phyloP scores from a whole-genome alignment of 1,140 invertebrate species.

The Aphis gossypii region DNA sequence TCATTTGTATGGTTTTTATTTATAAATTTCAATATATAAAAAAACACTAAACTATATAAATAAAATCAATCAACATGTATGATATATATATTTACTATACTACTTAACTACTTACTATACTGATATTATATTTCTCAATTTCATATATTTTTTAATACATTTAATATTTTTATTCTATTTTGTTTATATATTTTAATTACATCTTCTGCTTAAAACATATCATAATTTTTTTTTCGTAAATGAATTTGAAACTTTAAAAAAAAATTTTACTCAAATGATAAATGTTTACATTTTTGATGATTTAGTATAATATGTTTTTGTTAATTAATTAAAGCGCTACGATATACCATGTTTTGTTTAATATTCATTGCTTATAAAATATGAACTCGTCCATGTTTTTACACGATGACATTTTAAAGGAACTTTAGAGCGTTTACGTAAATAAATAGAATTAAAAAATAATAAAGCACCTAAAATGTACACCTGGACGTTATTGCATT shows the following conservation, averaged over 20 bases:
- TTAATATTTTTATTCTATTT: background rate
- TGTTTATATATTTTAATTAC: no score
- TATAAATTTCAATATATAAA: no score
- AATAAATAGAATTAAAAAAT: conserved; percentile 13
- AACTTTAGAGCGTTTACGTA: background rate
- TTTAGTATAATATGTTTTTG: no score
- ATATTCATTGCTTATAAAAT: conserved; percentile 8
- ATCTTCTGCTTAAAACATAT: no score
- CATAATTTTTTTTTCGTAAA: background rate
- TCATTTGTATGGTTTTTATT: no score
- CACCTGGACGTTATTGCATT: background rate
- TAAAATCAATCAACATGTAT: no score
- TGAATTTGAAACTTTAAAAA: background rate
- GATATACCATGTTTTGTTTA: background rate
- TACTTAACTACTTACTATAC: no score
- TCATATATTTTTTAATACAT: background rate
- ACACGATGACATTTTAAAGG: background rate
- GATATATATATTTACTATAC: no score
- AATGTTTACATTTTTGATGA: no score
- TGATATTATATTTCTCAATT: no score
- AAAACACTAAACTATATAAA: no score
- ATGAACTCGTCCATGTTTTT: background rate
- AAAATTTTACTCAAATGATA: background rate
- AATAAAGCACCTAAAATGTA: background rate
- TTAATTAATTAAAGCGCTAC: background rate